phyloP scores from a whole-genome alignment of 2,888 invertebrate species.

The Drosophila nr. perissopoda region DNA sequence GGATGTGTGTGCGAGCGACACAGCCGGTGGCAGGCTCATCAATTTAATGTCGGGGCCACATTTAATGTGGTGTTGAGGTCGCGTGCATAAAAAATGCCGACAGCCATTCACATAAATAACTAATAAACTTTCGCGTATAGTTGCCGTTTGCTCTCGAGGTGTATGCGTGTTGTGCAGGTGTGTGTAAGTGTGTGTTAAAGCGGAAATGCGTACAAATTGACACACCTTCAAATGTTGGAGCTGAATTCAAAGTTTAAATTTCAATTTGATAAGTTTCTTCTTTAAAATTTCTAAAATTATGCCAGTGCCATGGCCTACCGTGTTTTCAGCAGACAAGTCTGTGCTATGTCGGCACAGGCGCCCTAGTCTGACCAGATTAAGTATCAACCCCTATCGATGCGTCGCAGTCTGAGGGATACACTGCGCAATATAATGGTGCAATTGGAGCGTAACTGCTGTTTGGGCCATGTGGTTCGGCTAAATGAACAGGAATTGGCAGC shows the following conservation, averaged over 20 bases:
- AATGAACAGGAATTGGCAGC: conserved; percentile 86
- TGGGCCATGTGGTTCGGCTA: conserved; percentile 86
- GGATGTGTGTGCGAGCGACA: conserved; percentile 35
- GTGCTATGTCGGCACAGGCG: not conserved
- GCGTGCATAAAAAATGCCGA: conserved; percentile 49
- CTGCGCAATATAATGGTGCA: conserved; percentile 85
- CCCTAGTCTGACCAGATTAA: not conserved
- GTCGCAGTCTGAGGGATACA: conserved; percentile 54
- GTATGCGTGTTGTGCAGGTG: not conserved
- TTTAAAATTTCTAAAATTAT: conserved; percentile 8
- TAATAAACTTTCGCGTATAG: conserved; percentile 63
- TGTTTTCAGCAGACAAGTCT: not conserved
- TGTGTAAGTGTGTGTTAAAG: conserved; percentile 36
- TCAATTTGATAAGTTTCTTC: not conserved
- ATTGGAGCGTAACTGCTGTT: conserved; percentile 84
- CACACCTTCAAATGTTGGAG: conserved; percentile 16
- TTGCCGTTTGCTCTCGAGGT: conserved; percentile 6
- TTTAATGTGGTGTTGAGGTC: conserved; percentile 70
- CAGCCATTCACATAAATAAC: conserved; percentile 67
- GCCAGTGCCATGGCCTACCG: not conserved
- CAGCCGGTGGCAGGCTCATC: conserved; percentile 65
- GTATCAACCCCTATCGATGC: conserved; percentile 28
- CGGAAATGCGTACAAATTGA: conserved; percentile 50
- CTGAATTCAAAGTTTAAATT: not conserved
- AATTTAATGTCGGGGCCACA: conserved; percentile 65